Conservation (phyloP, 2,797 vertebrate genomes). For the Rousettus madagascariensis region DNA sequence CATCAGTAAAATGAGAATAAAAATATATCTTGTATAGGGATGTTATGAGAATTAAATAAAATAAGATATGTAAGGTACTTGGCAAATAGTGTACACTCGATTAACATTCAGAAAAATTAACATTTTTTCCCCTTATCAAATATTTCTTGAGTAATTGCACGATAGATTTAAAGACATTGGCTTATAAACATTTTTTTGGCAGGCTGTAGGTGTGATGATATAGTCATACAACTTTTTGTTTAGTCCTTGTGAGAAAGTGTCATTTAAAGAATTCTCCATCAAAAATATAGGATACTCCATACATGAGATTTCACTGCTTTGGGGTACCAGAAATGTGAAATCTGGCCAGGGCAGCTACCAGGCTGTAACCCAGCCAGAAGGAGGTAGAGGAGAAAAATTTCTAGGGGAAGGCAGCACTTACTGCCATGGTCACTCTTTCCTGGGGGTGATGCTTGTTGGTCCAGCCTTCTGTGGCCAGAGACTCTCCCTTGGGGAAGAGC, state of each 20-base stretch:
- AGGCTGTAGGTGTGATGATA: neutral
- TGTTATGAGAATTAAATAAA: neutral
- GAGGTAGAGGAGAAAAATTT: neutral
- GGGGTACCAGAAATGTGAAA: neutral
- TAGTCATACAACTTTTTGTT: neutral
- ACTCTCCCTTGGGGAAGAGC: neutral
- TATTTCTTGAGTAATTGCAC: neutral
- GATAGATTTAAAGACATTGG: neutral
- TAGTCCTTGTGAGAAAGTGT: neutral
- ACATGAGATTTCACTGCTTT: neutral
- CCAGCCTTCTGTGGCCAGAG: neutral
- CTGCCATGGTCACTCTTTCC: neutral
- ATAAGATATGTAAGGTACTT: neutral
- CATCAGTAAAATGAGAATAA: neutral
- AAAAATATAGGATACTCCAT: neutral
- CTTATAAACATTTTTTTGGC: neutral
- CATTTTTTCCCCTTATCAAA: neutral
- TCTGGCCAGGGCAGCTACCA: neutral
- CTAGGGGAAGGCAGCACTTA: neutral
- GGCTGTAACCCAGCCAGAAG: neutral
- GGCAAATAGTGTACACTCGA: neutral
- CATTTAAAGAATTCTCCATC: neutral
- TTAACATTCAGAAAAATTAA: neutral
- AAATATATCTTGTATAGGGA: neutral
- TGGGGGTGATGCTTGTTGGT: neutral